A percentile compares a stretch with the other conserved stretches of the same genome.
Evolutionary conservation across 2,113 vertebrate genomes (phyloP).

Genomic region (Pterocles burchelli): DNA sequence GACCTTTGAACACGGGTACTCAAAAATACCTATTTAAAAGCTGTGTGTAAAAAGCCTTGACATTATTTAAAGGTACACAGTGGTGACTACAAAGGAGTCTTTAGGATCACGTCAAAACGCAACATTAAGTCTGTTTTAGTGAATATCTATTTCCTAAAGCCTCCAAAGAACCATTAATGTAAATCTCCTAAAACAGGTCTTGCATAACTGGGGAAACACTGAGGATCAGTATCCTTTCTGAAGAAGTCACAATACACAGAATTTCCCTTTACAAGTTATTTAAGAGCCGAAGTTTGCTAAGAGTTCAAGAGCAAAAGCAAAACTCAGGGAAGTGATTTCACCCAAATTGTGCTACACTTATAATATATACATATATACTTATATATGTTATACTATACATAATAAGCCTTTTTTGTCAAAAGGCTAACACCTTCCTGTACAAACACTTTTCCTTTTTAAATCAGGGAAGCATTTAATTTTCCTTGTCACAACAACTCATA

Average conservation of each 20-base stretch:
- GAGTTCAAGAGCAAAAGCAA: slow-evolving; percentile 2
- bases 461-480: slow-evolving; percentile 24
- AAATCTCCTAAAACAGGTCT: not conserved
- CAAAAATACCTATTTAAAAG: not conserved
- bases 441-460: slow-evolving; percentile 22
- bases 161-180: not conserved
- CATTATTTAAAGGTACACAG: not conserved
- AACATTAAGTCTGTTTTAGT: not conserved
- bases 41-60: not conserved
- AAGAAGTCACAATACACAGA: not conserved
- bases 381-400: not conserved
- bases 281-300: not conserved
- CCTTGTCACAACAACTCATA: slow-evolving; percentile 5
- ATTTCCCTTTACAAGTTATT: not conserved
- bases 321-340: not conserved
- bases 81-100: not conserved
- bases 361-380: not conserved
- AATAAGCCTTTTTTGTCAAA: slow-evolving; percentile 28
- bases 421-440: not conserved
- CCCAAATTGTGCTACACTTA: not conserved
- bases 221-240: not conserved
- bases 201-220: not conserved
- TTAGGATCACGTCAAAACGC: not conserved
- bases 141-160: not conserved
- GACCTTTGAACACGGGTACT: not conserved